These are phyloP conservation scores for Leptopilina myrica DNA, from an alignment of 2,888 invertebrate genomes.

Conservation along the genomic window DNA sequence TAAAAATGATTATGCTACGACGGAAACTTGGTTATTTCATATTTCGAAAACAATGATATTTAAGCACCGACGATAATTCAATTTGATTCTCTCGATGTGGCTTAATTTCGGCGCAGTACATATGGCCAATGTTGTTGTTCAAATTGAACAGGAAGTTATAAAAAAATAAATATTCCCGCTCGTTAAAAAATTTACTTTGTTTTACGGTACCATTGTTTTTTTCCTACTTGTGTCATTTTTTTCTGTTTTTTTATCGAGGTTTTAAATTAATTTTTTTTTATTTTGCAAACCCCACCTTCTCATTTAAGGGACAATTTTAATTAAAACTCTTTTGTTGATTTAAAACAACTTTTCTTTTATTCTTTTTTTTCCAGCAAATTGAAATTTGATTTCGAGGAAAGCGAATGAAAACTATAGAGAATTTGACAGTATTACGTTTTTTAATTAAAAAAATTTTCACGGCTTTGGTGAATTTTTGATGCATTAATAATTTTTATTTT, in stretches of 20 bases:
- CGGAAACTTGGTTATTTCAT: constrained; percentile 31
- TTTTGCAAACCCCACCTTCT: not conserved
- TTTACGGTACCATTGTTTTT: not conserved
- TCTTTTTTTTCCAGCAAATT: not conserved
- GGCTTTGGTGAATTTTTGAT: too few species aligned
- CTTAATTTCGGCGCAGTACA: constrained; percentile 12
- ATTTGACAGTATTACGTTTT: not conserved
- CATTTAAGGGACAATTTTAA: not conserved
- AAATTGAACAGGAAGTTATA: constrained; percentile 14
- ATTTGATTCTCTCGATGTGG: constrained; percentile 27
- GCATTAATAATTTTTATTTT: too few species aligned
- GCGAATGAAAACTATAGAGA: not conserved
- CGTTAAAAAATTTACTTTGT: constrained; percentile 25
- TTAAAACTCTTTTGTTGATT: constrained; percentile 14
- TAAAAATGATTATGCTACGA: constrained; percentile 46
- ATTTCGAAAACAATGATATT: constrained; percentile 33
- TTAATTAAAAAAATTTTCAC: not conserved
- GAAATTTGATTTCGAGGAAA: constrained; percentile 1
- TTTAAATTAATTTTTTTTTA: not conserved
- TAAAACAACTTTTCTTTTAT: not conserved
- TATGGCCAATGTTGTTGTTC: constrained; percentile 2
- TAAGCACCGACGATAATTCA: constrained; percentile 37
- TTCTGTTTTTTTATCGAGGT: not conserved
- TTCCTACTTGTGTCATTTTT: constrained; percentile 1
- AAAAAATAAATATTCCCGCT: constrained; percentile 25